Conservation (phyloP, 2,888 invertebrate species). For the Folsomia candida region DNA sequence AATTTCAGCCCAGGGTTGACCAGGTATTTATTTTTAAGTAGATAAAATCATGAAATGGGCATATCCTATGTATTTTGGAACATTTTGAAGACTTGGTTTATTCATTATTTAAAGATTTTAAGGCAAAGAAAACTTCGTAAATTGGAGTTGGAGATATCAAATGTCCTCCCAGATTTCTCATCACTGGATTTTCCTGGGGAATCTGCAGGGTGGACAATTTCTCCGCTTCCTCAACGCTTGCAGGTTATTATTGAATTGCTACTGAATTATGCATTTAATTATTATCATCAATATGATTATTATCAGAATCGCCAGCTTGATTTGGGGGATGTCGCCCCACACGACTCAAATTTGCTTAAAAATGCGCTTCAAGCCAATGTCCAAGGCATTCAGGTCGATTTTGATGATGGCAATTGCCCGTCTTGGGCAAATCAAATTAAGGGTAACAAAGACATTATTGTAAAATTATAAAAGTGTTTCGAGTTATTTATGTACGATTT, state of each 20-base stretch:
- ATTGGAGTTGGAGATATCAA: constrained; percentile 50
- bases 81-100: constrained; percentile 1
- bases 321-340: constrained; percentile 66
- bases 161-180: constrained; percentile 55
- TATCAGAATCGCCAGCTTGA: constrained; percentile 65
- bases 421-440: constrained; percentile 68
- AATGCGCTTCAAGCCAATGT: constrained; percentile 59
- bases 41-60: neutral
- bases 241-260: no score
- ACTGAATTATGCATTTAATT: no score
- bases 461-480: no score
- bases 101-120: constrained; percentile 38
- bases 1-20: constrained; percentile 57
- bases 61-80: constrained; percentile 13
- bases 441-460: constrained; percentile 55
- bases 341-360: constrained; percentile 61
- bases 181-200: constrained; percentile 54
- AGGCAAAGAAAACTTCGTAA: constrained; percentile 50
- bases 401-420: constrained; percentile 72
- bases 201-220: constrained; percentile 64
- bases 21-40: constrained; percentile 41
- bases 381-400: constrained; percentile 64
- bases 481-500: neutral
- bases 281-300: no score
- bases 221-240: constrained; percentile 60